These are phyloP conservation scores for Neolamprologus ventralis DNA, from an alignment of 2,113 vertebrate species.

Conservation along the genomic window DNA sequence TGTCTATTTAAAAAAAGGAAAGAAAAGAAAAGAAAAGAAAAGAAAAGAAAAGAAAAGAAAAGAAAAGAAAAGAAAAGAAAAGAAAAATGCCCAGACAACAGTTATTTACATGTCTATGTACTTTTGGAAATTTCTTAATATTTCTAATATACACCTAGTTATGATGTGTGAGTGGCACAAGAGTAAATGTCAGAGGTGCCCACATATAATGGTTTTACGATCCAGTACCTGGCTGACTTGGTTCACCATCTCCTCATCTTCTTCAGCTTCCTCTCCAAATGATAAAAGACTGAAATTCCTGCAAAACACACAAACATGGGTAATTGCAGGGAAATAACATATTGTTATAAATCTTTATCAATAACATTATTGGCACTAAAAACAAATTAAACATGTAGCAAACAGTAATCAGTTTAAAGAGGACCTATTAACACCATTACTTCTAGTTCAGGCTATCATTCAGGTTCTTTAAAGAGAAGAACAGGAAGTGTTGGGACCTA, in stretches of 20 bases:
- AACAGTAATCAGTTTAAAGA: not conserved
- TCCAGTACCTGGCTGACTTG: conserved; percentile 89
- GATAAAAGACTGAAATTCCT: conserved; percentile 97
- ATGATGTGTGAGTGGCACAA: not conserved
- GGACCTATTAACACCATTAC: not conserved
- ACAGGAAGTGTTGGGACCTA: not conserved
- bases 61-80: not conserved
- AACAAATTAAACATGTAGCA: not conserved
- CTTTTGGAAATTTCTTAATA: not conserved
- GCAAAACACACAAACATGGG: not conserved
- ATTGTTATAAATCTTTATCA: not conserved
- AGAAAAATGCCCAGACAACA: not conserved
- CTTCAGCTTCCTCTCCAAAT: conserved; percentile 97
- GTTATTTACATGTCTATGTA: not conserved
- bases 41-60: not conserved
- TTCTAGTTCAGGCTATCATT: not conserved
- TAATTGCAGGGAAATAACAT: not conserved
- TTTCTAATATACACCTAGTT: not conserved
- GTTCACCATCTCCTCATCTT: conserved; percentile 91
- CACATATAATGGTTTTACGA: not conserved
- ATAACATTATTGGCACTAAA: not conserved
- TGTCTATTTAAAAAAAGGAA: conserved; percentile 63
- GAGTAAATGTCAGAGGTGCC: not conserved
- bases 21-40: not conserved
- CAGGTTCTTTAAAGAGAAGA: not conserved